Base-by-base conservation (phyloP, 2,888 invertebrate species). In the Dastarcus helophoroides region DNA sequence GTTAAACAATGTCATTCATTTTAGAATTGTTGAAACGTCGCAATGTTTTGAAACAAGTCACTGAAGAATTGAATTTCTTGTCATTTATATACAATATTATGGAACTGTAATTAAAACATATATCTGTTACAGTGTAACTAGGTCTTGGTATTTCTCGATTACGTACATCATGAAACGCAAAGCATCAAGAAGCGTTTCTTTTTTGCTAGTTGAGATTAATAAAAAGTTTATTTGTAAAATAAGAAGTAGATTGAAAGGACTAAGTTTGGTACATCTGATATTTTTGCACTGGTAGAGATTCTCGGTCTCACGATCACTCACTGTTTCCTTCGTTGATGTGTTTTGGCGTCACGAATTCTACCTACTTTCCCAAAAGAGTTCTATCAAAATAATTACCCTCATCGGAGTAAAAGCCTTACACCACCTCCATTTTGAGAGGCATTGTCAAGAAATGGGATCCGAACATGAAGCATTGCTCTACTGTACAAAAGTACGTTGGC, bases 201-300 rank as follows among this genome's bases (percentile, higher is more conserved):
- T n/a, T n/a, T n/a, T n/a, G n/a, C n/a, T n/a, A n/a, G 15, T 26
- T 26, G 26, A 14, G 26, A 26, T 26, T n/a, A 15, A 26, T 26
- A n/a, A 14, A 26, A 26, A 26, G 26, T 13, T 26, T 26, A 15
- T 26, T 26, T 26, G n/a, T 26, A 9, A 14, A 26, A 26, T 15
- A 26, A 5, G 14, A 26, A 26, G 11, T 15, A 11, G 14, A n/a
- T n/a, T n/a, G n/a, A n/a, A n/a, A n/a, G n/a, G n/a, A n/a, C n/a
- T n/a, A n/a, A n/a, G n/a, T n/a, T n/a, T n/a, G n/a, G n/a, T n/a
- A n/a, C n/a, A n/a, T n/a, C n/a, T n/a, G n/a, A n/a, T n/a, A n/a
- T n/a, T n/a, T n/a, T n/a, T n/a, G n/a, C n/a, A n/a, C n/a, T n/a
- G n/a, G n/a, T n/a, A n/a, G 8, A 26, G 26, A 12, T 26, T 7